These are phyloP conservation scores for Cremastinae sp. DNA, from an alignment of 2,888 invertebrate species.

Conservation along the genomic window DNA sequence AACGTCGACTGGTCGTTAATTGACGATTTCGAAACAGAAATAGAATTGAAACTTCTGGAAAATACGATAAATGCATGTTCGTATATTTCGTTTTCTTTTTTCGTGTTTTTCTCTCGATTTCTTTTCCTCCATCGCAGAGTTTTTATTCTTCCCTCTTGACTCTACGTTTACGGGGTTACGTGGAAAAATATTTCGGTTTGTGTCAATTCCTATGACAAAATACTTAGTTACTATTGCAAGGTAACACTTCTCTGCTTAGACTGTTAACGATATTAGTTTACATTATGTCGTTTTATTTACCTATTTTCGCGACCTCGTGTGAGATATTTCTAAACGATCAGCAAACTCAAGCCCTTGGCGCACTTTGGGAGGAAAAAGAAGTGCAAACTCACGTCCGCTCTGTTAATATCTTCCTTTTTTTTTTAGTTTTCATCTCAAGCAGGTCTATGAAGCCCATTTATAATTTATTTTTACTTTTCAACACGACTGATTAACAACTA, in stretches of 20 bases:
- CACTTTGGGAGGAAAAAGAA: constrained; percentile 42
- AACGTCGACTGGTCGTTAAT: constrained; percentile 60
- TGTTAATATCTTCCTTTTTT: constrained; percentile 33
- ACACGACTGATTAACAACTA: constrained; percentile 60
- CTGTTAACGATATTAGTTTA: constrained; percentile 46
- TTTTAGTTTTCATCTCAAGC: constrained; percentile 46
- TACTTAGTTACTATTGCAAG: constrained; percentile 63
- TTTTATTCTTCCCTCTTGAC: constrained; percentile 40
- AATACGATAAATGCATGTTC: constrained; percentile 57
- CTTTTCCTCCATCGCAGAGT: constrained; percentile 23
- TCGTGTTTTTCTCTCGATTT: constrained; percentile 35
- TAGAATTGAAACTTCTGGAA: constrained; percentile 59
- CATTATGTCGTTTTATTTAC: constrained; percentile 17
- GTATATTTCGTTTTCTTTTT: constrained; percentile 37
- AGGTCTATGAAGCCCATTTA: constrained; percentile 58
- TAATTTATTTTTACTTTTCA: constrained; percentile 35
- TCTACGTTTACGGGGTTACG: constrained; percentile 62
- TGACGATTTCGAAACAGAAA: constrained; percentile 61
- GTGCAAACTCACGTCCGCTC: constrained; percentile 61
- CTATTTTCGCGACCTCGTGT: neutral
- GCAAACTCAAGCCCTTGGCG: neutral
- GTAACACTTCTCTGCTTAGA: constrained; percentile 57
- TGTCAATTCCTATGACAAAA: constrained; percentile 71
- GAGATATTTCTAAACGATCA: constrained; percentile 9
- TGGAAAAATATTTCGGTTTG: constrained; percentile 75